Evolutionary conservation across 2,113 vertebrate genomes (phyloP), one percentile per base, ranked within the genome.

Genomic region (Macquaria ambigua): DNA sequence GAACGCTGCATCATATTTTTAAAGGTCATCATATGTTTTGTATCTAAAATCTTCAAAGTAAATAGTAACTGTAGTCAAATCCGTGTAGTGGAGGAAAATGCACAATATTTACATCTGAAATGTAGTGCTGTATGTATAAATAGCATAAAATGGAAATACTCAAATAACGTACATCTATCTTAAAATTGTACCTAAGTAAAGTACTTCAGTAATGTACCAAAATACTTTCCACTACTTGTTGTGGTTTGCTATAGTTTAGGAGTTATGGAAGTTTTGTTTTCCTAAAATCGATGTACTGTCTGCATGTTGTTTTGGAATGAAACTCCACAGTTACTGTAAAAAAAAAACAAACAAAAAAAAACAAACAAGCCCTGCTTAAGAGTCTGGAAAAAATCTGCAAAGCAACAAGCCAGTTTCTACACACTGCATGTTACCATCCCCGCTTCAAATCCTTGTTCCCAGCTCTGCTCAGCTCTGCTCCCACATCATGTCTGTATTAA

Each of bases 401-500:
- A 56, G 31, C 48, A 71, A 59, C 39, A 48, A 70, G 25, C 4
- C 41, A 50, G 34, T 39, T 20, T 62, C 58, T 77, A 67, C 68
- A 48, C 9, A 11, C 74, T 59, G 23, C 48, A 52, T 52, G 64
- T 76, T 69, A 28, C 74, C 77, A 67, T 56, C 67, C 50, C 63
- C 53, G 75, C 69, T 84, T 79, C 55, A 73, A 70, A 81, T 72
- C 56, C 61, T 59, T 62, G 72, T 84, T 90, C 62, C 80, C 80
- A 58, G 79, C 63, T 84, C 88, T 50, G 66, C 53, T 87, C 56
- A 61, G 77, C 55, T 63, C 73, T 34, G 34, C 34, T 84, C 78
- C 73, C 64, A 75, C 89, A 81, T 82, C 78, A 72, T 83, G 90
- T 88, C 87, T 50, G 59, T 75, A 76, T 87, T 87, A 62, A 89